Evolutionary conservation across 2,888 invertebrate genomes (phyloP), one percentile per base, ranked within the genome.

Genomic region (Drosophila melanosoma): DNA sequence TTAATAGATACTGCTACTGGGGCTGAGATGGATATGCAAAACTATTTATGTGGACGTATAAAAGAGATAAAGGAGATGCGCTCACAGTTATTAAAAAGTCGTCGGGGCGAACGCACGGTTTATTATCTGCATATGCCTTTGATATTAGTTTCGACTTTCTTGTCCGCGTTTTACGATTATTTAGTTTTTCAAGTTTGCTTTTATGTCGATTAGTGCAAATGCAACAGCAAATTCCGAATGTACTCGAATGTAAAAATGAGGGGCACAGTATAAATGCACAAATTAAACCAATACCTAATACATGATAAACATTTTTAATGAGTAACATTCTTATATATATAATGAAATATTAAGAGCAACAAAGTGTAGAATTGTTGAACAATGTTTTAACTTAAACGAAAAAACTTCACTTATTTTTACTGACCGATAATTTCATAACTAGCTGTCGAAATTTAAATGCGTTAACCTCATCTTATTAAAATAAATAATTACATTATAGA

Each of bases 31-130:
- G 8, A 38, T 12, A 11, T 35, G 35, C 23, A 15, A 26, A 12
- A 56, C 26, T 29, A 20, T 15, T 29, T 29, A 29, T 5, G 15
- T 15, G 15, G 36, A 11, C 2, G 15, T 15, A 40, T 7, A 56
- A n/a, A 38, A 45, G 3, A 29, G 11, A 62, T 23, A 10, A 61
- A 51, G 60, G 36, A 73, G 66, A 32, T 45, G 63, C 61, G 40
- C 63, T 71, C 67, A 74, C 81, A 81, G 81, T 81, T 76, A 83
- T 63, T 49, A 66, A 40, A 8, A 12, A 58, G 54, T 68, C 56
- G 52, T 67, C 68, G 54, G 59, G 45, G 65, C 40, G 74, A 42
- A 33, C 52, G 69, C 81, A 65, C 54, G 58, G 66, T 72, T 60
- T 53, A 36, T 56, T 51, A 38, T 54, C 23, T 6, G 15, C 45